Evolutionary conservation across 2,888 invertebrate species (phyloP).

Genomic region (Nomada ruficornis): DNA sequence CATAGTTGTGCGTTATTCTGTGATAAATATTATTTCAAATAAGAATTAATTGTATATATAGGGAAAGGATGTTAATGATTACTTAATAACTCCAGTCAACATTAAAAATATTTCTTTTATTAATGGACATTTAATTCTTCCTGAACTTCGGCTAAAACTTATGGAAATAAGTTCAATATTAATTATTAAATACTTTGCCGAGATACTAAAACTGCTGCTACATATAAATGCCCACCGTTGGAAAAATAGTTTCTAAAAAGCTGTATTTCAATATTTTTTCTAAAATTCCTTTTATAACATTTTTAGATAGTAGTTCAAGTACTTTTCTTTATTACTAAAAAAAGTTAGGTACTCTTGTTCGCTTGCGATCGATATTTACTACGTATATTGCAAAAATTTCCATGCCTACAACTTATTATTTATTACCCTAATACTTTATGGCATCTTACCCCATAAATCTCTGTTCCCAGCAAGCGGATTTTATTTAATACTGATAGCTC

Average conservation of each 20-base stretch:
- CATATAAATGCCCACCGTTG: slow-evolving; percentile 11
- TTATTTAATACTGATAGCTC: slow-evolving; percentile 51
- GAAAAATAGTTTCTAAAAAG: slow-evolving; percentile 46
- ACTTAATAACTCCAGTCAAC: slow-evolving; percentile 16
- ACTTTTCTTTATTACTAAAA: slow-evolving; percentile 31
- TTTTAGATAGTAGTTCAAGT: slow-evolving; percentile 27
- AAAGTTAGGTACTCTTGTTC: slow-evolving; percentile 47
- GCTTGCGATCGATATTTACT: slow-evolving; percentile 24
- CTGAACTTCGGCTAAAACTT: slow-evolving; percentile 16
- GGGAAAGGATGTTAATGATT: neutral
- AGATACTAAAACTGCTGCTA: slow-evolving; percentile 36
- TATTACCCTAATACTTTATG: slow-evolving; percentile 53
- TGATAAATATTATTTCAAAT: too few species aligned
- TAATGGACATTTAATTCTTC: slow-evolving; percentile 33
- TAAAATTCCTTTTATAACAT: slow-evolving; percentile 31
- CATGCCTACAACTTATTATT: slow-evolving; percentile 26
- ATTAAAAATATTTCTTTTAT: slow-evolving; percentile 47
- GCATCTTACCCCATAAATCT: slow-evolving; percentile 49
- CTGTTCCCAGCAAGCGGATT: slow-evolving; percentile 41
- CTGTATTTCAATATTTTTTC: slow-evolving; percentile 34
- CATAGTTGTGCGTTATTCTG: too few species aligned
- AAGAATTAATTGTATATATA: too few species aligned
- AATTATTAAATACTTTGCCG: slow-evolving; percentile 37
- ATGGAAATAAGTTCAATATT: slow-evolving; percentile 26
- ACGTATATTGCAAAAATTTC: slow-evolving; percentile 25